These are phyloP conservation scores for Cydia pomonella DNA, from an alignment of 1,140 invertebrate genomes.

Conservation along the genomic window DNA sequence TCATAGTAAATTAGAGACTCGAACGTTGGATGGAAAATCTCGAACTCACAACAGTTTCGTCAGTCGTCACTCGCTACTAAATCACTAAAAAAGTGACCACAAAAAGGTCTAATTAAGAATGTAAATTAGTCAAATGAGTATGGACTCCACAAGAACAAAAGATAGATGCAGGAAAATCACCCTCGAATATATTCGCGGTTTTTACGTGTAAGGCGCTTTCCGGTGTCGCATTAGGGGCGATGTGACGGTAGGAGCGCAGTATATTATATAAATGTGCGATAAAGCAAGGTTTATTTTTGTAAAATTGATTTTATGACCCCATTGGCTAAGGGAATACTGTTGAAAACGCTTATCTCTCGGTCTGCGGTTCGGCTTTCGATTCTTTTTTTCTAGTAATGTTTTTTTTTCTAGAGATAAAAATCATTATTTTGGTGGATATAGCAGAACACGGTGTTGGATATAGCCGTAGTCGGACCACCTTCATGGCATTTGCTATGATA, in stretches of 20 bases:
- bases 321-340: not conserved
- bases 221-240: conserved; percentile 8
- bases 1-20: conserved; percentile 1
- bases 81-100: not conserved
- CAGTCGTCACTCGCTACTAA: not conserved
- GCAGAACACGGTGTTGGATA: too few relatives aligned
- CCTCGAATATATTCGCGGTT: conserved; percentile 13
- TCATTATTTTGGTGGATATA: too few relatives aligned
- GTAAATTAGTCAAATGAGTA: not conserved
- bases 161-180: conserved; percentile 13
- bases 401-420: too few relatives aligned
- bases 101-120: not conserved
- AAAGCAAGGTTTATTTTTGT: not conserved
- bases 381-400: too few relatives aligned
- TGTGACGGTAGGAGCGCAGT: not conserved
- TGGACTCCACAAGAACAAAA: not conserved
- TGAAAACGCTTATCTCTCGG: not conserved
- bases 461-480: too few relatives aligned
- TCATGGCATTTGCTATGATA: too few relatives aligned
- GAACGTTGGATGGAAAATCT: not conserved
- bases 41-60: not conserved
- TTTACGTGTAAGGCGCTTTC: conserved; percentile 12
- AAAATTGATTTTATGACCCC: not conserved
- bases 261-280: not conserved
- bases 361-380: too few relatives aligned